Base-by-base conservation (phyloP, 53 echinoderm and acorn worm genomes). In the Holothuria scabra region DNA sequence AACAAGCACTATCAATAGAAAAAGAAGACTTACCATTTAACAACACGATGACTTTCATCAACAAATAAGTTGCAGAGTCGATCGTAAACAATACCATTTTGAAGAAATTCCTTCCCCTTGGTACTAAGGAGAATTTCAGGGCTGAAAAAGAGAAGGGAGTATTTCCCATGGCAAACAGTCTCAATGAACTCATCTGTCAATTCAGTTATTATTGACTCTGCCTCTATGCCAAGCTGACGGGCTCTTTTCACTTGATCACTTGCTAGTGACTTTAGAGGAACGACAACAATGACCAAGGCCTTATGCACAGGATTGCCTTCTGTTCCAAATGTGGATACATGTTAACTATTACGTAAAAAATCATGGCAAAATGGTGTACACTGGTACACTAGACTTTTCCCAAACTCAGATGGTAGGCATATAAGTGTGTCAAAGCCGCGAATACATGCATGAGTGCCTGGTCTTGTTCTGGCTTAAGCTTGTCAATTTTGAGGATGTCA, bases 11-110 rank as follows among this genome's bases (percentile, higher is more conserved):
- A 35, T 35, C 9, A 10, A 13, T 48, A 48, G 7, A 8, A 48
- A 8, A 48, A 48, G 14, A 48, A 1, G n/a, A 88, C 88, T 14
- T 88, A 83, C 88, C 88, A 88, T 76, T 88, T 72, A 1, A 70
- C 59, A 14, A 87, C 87, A 28, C 87, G 81, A 57, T 90, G 90
- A 81, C 80, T 81, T 81, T 90, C 90, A 81, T 90, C 90, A 20
- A 90, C 65, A 34, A 90, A 90, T 8, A 90, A 41, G 59, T 85
- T 85, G 69, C 85, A 81, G 22, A 86, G 44, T 52, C 81, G 66
- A 24, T 74, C 60, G 41, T 81, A 80, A 22, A 85, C 60, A 20
- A 34, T 24, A 8, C 23, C 44, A 34, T 28, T 18, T 34, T 61
- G 67, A 19, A 87, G 41, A 29, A 87, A 61, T 22, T 87, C 88